Percentiles rank a stretch among this genome's conserved stretches.
Evolutionary conservation across 2,113 vertebrate species (phyloP).

Genomic region (Tyrannus savana): DNA sequence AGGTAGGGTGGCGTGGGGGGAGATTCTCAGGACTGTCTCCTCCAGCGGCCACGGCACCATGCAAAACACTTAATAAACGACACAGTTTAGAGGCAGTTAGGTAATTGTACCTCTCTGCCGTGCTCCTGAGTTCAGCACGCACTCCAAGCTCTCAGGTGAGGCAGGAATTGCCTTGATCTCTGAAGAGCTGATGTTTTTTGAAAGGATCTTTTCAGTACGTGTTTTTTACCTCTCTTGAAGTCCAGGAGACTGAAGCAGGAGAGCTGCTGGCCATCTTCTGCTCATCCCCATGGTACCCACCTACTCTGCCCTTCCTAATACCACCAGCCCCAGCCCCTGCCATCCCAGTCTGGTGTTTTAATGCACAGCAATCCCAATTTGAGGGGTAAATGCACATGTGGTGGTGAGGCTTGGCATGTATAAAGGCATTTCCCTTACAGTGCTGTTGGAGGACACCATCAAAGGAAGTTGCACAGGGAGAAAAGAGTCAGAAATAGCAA

Average conservation of each 20-base stretch:
- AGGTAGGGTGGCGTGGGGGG: background rate
- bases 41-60: background rate
- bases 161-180: background rate
- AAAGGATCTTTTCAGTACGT: rapidly evolving
- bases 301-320: background rate
- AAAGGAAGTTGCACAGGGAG: background rate
- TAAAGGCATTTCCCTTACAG: background rate
- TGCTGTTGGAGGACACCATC: rapidly evolving
- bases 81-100: background rate
- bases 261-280: background rate
- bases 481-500: background rate
- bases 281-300: background rate
- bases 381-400: background rate
- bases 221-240: background rate
- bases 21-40: background rate
- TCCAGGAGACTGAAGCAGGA: background rate
- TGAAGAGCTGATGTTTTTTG: background rate
- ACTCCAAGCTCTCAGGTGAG: background rate
- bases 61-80: background rate
- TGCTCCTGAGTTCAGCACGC: background rate
- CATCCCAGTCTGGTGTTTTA: rapidly evolving
- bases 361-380: background rate
- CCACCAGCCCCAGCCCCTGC: background rate
- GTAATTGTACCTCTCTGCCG: background rate
- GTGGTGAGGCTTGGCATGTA: background rate